Evolutionary conservation across 2,113 vertebrate species (phyloP).

Genomic region (Sinocyclocheilus rhinocerous): DNA sequence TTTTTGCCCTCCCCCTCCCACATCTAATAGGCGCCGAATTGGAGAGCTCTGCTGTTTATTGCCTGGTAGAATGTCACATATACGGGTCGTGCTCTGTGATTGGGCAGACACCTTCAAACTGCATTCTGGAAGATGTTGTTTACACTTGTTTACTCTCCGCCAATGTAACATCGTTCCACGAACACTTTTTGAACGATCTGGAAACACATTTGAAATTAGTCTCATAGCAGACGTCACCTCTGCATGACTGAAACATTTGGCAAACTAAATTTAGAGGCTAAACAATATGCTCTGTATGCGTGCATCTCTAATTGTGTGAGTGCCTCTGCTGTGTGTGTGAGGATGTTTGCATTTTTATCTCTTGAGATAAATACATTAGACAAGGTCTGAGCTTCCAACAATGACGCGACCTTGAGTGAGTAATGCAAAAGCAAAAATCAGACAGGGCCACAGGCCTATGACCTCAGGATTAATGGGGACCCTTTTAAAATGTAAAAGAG

Average conservation of each 20-base stretch:
- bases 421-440: slow-evolving; percentile 66
- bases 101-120: slow-evolving; percentile 46
- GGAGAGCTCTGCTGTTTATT: slow-evolving; percentile 57
- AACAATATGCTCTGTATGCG: slow-evolving; percentile 9
- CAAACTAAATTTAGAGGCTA: background rate
- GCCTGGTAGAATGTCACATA: slow-evolving; percentile 72
- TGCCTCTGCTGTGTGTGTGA: slow-evolving; percentile 54
- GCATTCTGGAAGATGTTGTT: background rate
- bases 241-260: background rate
- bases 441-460: slow-evolving; percentile 60
- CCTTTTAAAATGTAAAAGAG: slow-evolving; percentile 63
- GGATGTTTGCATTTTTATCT: slow-evolving; percentile 57
- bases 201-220: background rate
- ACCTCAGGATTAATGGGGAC: slow-evolving; percentile 57
- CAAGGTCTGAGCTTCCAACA: slow-evolving; percentile 69
- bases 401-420: slow-evolving; percentile 74
- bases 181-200: background rate
- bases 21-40: slow-evolving; percentile 16
- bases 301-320: slow-evolving; percentile 38
- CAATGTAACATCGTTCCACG: slow-evolving; percentile 36
- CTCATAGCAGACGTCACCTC: background rate
- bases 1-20: slow-evolving; percentile 33
- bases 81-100: slow-evolving; percentile 29
- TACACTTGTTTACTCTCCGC: slow-evolving; percentile 7
- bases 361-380: slow-evolving; percentile 69